Base-by-base conservation (phyloP, 2,797 vertebrate species). In the Moxostoma hubbsi region DNA sequence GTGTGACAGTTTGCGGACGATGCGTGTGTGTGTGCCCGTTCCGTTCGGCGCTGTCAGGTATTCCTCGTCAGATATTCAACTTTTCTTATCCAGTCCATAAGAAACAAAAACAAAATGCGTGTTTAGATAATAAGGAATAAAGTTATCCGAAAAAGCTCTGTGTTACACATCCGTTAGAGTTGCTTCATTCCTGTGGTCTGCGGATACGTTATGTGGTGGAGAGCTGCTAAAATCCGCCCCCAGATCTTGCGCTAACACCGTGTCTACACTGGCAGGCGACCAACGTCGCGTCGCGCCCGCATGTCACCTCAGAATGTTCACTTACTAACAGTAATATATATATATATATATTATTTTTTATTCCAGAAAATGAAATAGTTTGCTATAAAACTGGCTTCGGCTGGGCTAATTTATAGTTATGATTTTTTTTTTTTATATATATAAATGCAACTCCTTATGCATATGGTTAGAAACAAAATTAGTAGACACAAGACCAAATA, bases 51-150 rank as follows among this genome's bases (percentile, higher is more conserved):
- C 51, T 49, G 24, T 18, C 65, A 74, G 76, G 72, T 67, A 55
- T 79, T 75, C 66, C 72, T 70, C 15, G 8, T 11, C 59, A 72
- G 58, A 83, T 62, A 18, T 58, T 6, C 67, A 81, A 82, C 46
- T 77, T 80, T 70, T 78, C 45, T 9, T 13, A 24, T 69, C 24
- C 76, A 18, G 51, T 74, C 55, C 54, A 43, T 45, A 51, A 68
- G 46, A 45, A 18, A 65, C 9, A 18, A 15, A 51, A 67, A 69
- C 58, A 9, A 54, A 11, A 59, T 12, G 43, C 46, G 4, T 24
- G 46, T 61, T 68, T 47, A 13, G 15, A 71, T 7, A 11, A n/a
- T 24, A 13, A 7, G 18, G 16, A 24, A 2, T 6, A 62, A 69
- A 69, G 66, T 69, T 79, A 24, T 2, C n/a, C 50, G 15, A 49